Evolutionary conservation across 2,797 vertebrate species (phyloP), one percentile per base, ranked within the genome.

Genomic region (Leuciscus waleckii): DNA sequence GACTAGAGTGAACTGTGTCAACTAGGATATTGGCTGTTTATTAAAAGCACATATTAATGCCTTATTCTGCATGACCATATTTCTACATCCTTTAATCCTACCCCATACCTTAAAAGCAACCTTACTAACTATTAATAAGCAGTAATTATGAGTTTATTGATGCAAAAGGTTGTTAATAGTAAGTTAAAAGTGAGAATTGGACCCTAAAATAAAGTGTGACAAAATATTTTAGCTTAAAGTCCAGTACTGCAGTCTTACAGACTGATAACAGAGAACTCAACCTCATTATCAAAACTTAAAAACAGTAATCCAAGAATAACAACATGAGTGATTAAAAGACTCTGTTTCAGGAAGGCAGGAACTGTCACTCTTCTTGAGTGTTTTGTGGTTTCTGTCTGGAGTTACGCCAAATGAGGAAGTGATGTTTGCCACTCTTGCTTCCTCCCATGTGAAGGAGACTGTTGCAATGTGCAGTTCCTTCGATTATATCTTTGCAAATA

Each of bases 351-450:
- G 7, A 58, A 77, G 13, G 54, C 54, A 19, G 23, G 21, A 11
- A 4, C n/a, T 17, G 5, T 5, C 46, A 49, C 46, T 49, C 21
- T 7, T 80, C 78, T 67, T 35, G 0, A 17, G 29, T 16, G 13
- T 49, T 46, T n/a, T 49, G 61, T 68, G 63, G 29, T 80, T 51
- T 37, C 7, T 67, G 6, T 13, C 16, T n/a, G 29, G 3, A 7
- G 63, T 11, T 51, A 7, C 7, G 14, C 1, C 29, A n/a, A 75
- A 32, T 16, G 2, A 84, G 63, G 82, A 84, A 84, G 35, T 78
- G 63, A 32, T 13, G n/a, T 49, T 11, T 13, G 19, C 0, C 9
- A 56, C 16, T 46, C 11, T 49, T 67, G 21, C 41, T 84, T 84
- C 63, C 82, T 78, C n/a, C 23, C 46, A 41, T 56, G 21, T 32